Percentiles rank a stretch among this genome's conserved stretches.
Evolutionary conservation across 2,113 vertebrate genomes (phyloP).

Genomic region (Centropus unirufus): DNA sequence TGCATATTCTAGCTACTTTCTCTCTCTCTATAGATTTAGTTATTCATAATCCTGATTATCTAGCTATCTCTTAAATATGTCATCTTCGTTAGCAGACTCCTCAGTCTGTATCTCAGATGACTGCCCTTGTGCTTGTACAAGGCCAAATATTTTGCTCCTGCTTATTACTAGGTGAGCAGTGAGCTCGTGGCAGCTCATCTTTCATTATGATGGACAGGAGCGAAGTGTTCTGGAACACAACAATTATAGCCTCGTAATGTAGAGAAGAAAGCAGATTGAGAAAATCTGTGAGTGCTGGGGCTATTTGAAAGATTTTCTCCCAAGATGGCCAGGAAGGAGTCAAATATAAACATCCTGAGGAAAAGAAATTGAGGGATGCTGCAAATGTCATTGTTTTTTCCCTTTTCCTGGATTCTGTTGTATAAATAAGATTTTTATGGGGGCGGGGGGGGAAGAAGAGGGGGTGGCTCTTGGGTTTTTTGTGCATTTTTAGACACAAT

Average conservation of each 20-base stretch:
- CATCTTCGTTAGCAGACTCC: not conserved
- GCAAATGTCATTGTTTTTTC: not conserved
- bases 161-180: not conserved
- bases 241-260: not conserved
- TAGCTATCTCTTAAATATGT: not conserved
- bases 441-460: too few species aligned
- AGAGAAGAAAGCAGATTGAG: not conserved
- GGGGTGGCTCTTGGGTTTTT: not conserved
- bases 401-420: not conserved
- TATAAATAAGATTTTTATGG: not conserved
- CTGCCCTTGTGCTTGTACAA: not conserved
- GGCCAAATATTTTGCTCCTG: not conserved
- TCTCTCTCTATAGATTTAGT: not conserved
- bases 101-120: not conserved
- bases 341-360: not conserved
- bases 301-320: not conserved
- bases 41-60: not conserved
- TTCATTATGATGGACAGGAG: slow-evolving; percentile 6
- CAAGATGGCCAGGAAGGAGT: not conserved
- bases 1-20: not conserved
- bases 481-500: not conserved
- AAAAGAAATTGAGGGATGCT: not conserved
- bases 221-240: not conserved
- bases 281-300: not conserved
- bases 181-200: not conserved